Percentiles rank a stretch among this genome's conserved stretches.
Evolutionary conservation across 1,140 invertebrate genomes (phyloP).

Genomic region (Pachyrhynchus sulphureomaculatus): DNA sequence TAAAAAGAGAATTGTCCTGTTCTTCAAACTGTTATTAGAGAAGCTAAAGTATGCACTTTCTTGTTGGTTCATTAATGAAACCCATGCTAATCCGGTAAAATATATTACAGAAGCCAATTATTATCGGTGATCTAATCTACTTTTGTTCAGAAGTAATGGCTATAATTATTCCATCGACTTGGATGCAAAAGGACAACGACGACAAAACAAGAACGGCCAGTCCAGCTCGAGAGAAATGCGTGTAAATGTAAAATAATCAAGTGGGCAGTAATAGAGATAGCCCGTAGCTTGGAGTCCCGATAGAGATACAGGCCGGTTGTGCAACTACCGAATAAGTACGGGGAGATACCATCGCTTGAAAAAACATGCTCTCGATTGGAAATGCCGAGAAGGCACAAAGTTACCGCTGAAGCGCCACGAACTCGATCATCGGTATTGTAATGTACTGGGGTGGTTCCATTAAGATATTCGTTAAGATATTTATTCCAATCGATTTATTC

Average conservation of each 20-base stretch:
- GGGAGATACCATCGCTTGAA: conserved; percentile 30
- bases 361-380: conserved; percentile 46
- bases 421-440: conserved; percentile 27
- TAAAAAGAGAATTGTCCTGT: conserved; percentile 11
- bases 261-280: conserved; percentile 47
- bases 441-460: conserved; percentile 28
- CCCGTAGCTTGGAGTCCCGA: conserved; percentile 40
- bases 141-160: conserved; percentile 41
- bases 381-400: conserved; percentile 35
- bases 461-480: conserved; percentile 26
- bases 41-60: conserved; percentile 29
- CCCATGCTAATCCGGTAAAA: conserved; percentile 30
- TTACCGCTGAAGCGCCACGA: conserved; percentile 22
- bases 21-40: conserved; percentile 23
- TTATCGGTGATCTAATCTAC: conserved; percentile 42
- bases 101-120: conserved; percentile 41
- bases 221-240: conserved; percentile 38
- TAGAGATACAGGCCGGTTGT: conserved; percentile 41
- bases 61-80: conserved; percentile 37
- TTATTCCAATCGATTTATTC: not conserved
- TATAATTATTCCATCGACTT: conserved; percentile 40
- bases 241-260: conserved; percentile 48
- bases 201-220: conserved; percentile 27
- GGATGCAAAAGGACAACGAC: conserved; percentile 26
- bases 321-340: conserved; percentile 50